Conservation (phyloP, 1,140 invertebrate genomes). For the Drosophila nebulosa region DNA sequence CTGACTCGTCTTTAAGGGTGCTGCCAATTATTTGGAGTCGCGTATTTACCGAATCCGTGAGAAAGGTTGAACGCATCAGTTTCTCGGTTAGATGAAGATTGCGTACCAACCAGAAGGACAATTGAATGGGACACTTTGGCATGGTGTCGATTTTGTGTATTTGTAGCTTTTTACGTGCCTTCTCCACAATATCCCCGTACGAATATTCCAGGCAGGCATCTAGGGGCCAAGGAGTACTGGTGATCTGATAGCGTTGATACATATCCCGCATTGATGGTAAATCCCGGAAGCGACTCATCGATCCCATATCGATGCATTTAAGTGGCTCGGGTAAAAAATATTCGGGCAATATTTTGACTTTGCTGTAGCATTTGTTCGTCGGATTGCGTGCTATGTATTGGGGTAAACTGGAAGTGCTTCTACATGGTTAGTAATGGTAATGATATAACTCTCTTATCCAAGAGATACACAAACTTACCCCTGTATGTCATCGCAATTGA, state of each 20-base stretch:
- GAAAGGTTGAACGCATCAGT: constrained; percentile 86
- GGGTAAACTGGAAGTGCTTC: constrained; percentile 33
- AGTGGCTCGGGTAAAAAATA: constrained; percentile 82
- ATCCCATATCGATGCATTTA: constrained; percentile 81
- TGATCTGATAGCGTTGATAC: constrained; percentile 80
- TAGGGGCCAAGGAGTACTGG: constrained; percentile 82
- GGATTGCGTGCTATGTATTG: constrained; percentile 68
- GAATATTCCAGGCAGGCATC: constrained; percentile 87
- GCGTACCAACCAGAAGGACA: constrained; percentile 89
- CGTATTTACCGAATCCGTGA: constrained; percentile 85
- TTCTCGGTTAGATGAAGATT: constrained; percentile 82
- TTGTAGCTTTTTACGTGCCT: constrained; percentile 65
- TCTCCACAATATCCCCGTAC: constrained; percentile 82
- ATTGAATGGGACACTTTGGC: constrained; percentile 85
- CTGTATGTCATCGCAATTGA: constrained; percentile 55
- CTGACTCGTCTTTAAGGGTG: constrained; percentile 83
- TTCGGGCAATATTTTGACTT: constrained; percentile 87
- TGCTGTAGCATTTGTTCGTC: constrained; percentile 80
- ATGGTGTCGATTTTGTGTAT: constrained; percentile 81
- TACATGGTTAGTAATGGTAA: not conserved
- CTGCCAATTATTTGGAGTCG: constrained; percentile 85
- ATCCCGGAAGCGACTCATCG: constrained; percentile 81
- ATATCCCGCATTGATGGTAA: constrained; percentile 61
- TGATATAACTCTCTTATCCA: not conserved
- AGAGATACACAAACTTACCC: constrained; percentile 41